Conservation (phyloP, 2,113 vertebrate species). For the Dendropsophus ebraccatus region DNA sequence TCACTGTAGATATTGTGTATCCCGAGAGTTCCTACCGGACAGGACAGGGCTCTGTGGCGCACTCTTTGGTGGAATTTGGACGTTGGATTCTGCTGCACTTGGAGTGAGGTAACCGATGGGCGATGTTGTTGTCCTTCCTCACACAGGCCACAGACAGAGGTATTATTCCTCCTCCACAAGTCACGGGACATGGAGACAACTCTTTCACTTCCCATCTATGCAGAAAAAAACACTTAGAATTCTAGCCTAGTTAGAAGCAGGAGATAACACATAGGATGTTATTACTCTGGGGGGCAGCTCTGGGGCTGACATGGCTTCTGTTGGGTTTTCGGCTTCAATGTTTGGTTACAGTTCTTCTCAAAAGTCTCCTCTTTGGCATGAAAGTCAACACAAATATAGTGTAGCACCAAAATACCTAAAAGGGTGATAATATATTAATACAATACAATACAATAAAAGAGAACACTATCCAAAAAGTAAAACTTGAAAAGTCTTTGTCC, state of each 20-base stretch:
- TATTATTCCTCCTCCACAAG: constrained; percentile 74
- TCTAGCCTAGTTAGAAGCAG: neutral
- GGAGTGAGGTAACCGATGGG: constrained; percentile 65
- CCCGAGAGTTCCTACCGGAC: constrained; percentile 67
- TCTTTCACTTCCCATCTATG: constrained; percentile 73
- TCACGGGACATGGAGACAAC: constrained; percentile 74
- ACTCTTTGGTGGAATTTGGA: constrained; percentile 67
- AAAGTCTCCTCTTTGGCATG: constrained; percentile 71
- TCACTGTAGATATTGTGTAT: neutral
- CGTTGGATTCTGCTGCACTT: constrained; percentile 65
- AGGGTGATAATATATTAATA: neutral
- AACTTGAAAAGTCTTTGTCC: neutral
- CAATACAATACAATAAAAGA: neutral
- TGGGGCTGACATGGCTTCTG: constrained; percentile 73
- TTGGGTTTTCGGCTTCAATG: constrained; percentile 76
- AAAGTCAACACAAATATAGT: constrained; percentile 82
- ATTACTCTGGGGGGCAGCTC: constrained; percentile 80
- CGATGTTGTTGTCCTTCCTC: constrained; percentile 61
- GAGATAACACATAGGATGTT: neutral
- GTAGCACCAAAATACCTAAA: constrained; percentile 67
- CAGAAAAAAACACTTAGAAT: neutral
- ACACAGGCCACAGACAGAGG: constrained; percentile 72
- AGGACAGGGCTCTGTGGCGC: constrained; percentile 70
- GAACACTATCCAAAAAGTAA: neutral
- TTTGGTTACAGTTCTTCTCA: constrained; percentile 78